Base-by-base conservation (phyloP, 2,888 invertebrate species). In the Cephalotes varians region DNA sequence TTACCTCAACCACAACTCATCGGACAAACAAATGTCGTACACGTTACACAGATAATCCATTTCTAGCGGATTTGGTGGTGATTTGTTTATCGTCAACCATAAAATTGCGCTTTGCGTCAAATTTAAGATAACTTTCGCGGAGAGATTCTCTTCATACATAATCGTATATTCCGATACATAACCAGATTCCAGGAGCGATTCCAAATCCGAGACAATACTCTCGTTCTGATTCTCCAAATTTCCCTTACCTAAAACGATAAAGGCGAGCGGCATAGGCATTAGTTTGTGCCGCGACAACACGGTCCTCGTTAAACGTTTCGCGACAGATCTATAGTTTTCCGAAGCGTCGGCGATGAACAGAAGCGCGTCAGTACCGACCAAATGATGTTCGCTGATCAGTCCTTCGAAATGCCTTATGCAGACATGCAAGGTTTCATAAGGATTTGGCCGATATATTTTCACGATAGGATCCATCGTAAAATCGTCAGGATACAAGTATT, bases 401-500 rank as follows among this genome's bases (percentile, higher is more conserved):
- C 92, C 93, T 40, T 94, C 93, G 31, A 92, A 92, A 71, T 92
- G 90, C 44, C 91, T 90, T n/a, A 94, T 88, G 72, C 94, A 94
- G n/a, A 93, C 86, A 25, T 92, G 86, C 18, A 94, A 86, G 15
- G 88, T 90, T 67, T 94, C 94, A 49, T 88, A 91, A 0, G 89
- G 64, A 88, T 92, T 93, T 7, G 93, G 91, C 64, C 87, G 91
- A 56, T 93, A 92, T 5, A 84, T 81, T 81, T 93, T 94, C 5
- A 94, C 79, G 9, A 94, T 92, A 6, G 93, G 91, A 56, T 93
- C 91, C 15, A 81, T 74, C 0, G 88, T 89, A 15, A 82, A 88
- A 82, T 94, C 94, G 51, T 95, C 85, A 3, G 93, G 95, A 85
- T 95, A 94, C 82, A 96, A 95, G 47, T 95, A 95, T 85, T 95